Percentiles rank a stretch among this genome's conserved stretches.
Conservation (phyloP, 2,113 vertebrate species). For the Solenodon paradoxus region DNA sequence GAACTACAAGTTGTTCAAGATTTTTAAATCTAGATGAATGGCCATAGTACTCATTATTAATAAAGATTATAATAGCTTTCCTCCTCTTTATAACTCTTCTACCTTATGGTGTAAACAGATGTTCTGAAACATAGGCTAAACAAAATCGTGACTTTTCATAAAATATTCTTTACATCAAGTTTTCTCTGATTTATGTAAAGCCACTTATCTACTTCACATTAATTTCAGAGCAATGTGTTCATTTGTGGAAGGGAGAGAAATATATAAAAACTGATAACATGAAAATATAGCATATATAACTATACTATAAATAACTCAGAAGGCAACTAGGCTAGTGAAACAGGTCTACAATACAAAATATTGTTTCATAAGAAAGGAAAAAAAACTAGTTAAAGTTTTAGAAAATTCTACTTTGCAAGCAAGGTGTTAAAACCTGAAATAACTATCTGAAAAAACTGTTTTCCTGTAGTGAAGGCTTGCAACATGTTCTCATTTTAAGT, state of each 20-base stretch:
- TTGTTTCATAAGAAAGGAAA: neutral
- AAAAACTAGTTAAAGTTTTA: neutral
- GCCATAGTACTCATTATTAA: constrained; percentile 48
- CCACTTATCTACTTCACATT: neutral
- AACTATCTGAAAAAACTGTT: neutral
- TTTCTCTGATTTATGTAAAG: neutral
- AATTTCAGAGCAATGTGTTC: neutral
- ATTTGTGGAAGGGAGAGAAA: neutral
- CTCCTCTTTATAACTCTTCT: neutral
- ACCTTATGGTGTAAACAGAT: neutral
- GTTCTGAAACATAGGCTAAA: constrained; percentile 15
- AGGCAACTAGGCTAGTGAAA: neutral
- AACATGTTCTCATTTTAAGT: too few species aligned
- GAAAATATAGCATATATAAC: neutral
- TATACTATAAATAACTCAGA: neutral
- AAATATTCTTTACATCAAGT: neutral
- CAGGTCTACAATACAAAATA: neutral
- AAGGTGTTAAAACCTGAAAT: neutral
- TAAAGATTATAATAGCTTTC: neutral
- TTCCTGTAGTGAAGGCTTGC: neutral
- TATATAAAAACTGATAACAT: neutral
- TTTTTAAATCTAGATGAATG: neutral
- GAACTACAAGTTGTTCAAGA: neutral
- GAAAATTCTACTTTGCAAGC: neutral
- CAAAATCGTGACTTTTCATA: constrained; percentile 24